Percentiles rank a stretch among this genome's conserved stretches.
Evolutionary conservation across 2,888 invertebrate genomes (phyloP).

Genomic region (Leucania comma): DNA sequence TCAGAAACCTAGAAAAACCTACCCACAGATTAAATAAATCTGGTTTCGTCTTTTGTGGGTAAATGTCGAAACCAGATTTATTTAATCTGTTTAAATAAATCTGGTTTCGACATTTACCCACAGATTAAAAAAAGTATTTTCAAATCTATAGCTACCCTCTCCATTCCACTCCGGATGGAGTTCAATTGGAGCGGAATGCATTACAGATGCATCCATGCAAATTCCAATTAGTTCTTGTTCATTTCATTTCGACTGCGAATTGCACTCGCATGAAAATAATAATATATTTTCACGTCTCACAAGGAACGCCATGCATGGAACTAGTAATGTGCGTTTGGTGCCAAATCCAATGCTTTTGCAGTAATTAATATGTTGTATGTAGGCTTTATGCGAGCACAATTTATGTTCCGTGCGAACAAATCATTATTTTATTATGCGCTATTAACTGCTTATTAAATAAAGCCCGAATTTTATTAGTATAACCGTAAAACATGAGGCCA

Average conservation of each 20-base stretch:
- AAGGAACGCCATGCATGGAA: constrained; percentile 30
- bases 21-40: background rate
- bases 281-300: constrained; percentile 45
- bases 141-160: constrained; percentile 39
- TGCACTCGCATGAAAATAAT: constrained; percentile 42
- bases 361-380: constrained; percentile 37
- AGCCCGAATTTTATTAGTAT: too few relatives aligned
- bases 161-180: constrained; percentile 21
- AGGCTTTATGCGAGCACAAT: background rate
- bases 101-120: background rate
- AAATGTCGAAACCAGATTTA: too few relatives aligned
- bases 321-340: constrained; percentile 41
- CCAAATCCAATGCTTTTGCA: constrained; percentile 36
- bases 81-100: too few relatives aligned
- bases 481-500: too few relatives aligned
- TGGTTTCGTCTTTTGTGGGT: background rate
- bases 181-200: constrained; percentile 63
- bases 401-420: constrained; percentile 10
- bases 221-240: constrained; percentile 64
- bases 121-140: background rate
- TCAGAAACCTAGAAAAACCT: too few relatives aligned
- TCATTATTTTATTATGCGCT: constrained; percentile 2
- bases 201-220: constrained; percentile 63
- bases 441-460: too few relatives aligned
- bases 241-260: constrained; percentile 61